Conservation (phyloP, 2,888 invertebrate species). For the Sinhomidia bicolor region DNA sequence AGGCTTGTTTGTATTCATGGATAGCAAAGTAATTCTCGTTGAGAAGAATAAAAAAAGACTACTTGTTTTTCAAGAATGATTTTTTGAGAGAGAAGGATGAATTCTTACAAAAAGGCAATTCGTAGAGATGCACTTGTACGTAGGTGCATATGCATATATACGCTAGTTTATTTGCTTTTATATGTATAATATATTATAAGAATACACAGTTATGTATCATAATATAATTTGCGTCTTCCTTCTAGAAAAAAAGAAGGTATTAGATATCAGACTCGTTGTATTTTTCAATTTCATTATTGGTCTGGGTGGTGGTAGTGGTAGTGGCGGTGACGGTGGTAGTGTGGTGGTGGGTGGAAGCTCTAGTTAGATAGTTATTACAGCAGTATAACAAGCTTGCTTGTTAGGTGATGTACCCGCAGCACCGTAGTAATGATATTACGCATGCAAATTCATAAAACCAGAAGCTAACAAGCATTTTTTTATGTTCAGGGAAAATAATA, state of each 20-base stretch:
- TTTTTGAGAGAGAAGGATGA: constrained; percentile 11
- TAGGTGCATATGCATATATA: too few relatives aligned
- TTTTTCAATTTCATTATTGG: constrained; percentile 39
- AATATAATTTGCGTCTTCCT: constrained; percentile 20
- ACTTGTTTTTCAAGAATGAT: constrained; percentile 29
- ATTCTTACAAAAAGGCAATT: constrained; percentile 1
- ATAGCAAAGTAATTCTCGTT: constrained; percentile 45
- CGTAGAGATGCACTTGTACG: constrained; percentile 1
- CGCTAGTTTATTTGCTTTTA: too few relatives aligned
- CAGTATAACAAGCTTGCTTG: constrained; percentile 8
- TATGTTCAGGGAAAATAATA: not conserved
- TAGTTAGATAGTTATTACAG: not conserved
- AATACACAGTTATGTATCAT: not conserved
- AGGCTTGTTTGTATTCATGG: constrained; percentile 54
- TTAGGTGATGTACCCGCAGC: constrained; percentile 11
- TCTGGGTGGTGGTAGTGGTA: not conserved
- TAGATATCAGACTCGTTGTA: not conserved
- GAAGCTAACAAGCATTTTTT: constrained; percentile 25
- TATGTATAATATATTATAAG: too few relatives aligned
- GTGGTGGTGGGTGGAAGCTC: not conserved
- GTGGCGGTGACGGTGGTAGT: too few relatives aligned
- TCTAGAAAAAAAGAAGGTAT: not conserved
- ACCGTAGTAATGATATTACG: not conserved
- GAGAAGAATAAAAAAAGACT: not conserved
- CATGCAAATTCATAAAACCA: constrained; percentile 31